A percentile compares a stretch with the other conserved stretches of the same genome.
Conservation (phyloP, 2,797 vertebrate species). For the Rhinogobio ventralis region DNA sequence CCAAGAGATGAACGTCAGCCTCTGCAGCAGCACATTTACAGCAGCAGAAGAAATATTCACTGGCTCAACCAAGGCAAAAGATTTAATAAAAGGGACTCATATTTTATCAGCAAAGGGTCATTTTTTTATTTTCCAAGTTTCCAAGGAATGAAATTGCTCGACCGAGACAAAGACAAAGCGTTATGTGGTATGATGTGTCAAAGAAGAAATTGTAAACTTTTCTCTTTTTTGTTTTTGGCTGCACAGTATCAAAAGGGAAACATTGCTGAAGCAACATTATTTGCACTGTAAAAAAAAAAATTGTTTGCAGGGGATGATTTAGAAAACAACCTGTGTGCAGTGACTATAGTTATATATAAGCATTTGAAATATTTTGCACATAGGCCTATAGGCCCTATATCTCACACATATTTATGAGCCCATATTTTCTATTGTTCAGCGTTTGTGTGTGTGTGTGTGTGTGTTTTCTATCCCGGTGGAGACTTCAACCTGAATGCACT, state of each 20-base stretch:
- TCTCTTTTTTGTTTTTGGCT: neutral
- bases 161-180: constrained; percentile 4
- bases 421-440: too few species aligned
- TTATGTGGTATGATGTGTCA: neutral
- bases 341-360: too few species aligned
- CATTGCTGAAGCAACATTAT: neutral
- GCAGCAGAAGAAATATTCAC: constrained; percentile 52
- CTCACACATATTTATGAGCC: too few species aligned
- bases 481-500: too few species aligned
- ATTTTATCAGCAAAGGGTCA: constrained; percentile 52
- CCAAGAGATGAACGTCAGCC: constrained; percentile 51
- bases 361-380: too few species aligned
- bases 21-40: constrained; percentile 40
- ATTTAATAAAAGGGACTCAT: constrained; percentile 50
- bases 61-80: constrained; percentile 48
- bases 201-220: constrained; percentile 5
- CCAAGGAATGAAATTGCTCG: neutral
- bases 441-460: too few species aligned
- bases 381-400: too few species aligned
- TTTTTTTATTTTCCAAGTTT: constrained; percentile 45
- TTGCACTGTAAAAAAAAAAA: neutral
- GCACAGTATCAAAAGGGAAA: neutral
- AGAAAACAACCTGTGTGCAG: neutral
- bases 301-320: neutral
- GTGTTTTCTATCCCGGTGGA: too few species aligned